Conservation (phyloP, 2,113 vertebrate species). For the Ophiodon elongatus region DNA sequence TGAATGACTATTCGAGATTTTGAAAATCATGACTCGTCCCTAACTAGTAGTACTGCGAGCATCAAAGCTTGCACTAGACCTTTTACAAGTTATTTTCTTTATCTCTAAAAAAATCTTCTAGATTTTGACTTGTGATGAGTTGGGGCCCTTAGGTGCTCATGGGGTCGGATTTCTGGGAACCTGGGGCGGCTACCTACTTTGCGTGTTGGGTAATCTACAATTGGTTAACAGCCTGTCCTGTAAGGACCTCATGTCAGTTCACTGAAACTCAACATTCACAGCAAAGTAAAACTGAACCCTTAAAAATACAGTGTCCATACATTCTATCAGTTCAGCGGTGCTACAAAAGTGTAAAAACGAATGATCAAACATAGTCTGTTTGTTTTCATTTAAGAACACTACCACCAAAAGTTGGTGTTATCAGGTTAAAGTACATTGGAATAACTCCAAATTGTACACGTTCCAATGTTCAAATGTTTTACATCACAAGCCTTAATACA, state of each 20-base stretch:
- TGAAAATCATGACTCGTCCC: background rate
- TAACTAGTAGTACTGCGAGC: no score
- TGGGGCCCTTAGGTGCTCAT: no score
- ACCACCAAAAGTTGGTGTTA: background rate
- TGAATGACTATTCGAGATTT: no score
- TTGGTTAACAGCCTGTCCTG: background rate
- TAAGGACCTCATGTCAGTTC: constrained; percentile 1
- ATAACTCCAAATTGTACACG: background rate
- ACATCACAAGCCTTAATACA: background rate
- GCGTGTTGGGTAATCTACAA: background rate
- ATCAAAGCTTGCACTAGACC: no score
- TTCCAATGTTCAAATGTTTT: background rate
- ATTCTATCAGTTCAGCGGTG: background rate
- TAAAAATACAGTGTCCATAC: background rate
- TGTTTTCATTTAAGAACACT: background rate
- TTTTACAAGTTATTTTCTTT: no score
- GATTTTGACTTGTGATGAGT: no score
- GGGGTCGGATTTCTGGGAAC: background rate
- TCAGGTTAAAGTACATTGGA: background rate
- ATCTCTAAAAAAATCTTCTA: no score
- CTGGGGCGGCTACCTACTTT: background rate
- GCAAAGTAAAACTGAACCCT: background rate
- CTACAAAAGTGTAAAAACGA: background rate
- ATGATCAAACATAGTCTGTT: background rate
- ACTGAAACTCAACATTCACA: background rate